A percentile compares a stretch with the other conserved stretches of the same genome.
phyloP scores from a whole-genome alignment of 2,797 vertebrate genomes.

The Potorous gilbertii region DNA sequence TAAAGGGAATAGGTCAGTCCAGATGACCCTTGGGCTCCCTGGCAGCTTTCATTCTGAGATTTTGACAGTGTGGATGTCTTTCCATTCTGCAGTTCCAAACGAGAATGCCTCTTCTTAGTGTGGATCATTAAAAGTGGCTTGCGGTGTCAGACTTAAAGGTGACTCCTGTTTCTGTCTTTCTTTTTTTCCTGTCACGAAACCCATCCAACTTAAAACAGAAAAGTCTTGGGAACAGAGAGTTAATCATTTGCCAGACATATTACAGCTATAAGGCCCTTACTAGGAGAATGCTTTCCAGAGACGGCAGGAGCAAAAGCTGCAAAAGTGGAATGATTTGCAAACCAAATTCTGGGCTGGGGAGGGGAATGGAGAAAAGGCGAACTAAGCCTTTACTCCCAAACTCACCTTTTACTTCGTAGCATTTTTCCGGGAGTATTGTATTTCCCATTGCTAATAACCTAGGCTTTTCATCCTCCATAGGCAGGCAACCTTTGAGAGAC shows the following conservation, averaged over 20 bases:
- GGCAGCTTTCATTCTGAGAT: neutral
- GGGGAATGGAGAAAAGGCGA: neutral
- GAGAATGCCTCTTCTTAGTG: constrained; percentile 45
- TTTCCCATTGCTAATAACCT: neutral
- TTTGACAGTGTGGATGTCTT: neutral
- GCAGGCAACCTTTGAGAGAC: neutral
- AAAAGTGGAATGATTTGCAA: constrained; percentile 42
- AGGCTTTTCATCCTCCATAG: constrained; percentile 5
- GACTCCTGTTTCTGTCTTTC: constrained; percentile 51
- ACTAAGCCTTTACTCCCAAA: neutral
- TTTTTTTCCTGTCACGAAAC: constrained; percentile 42
- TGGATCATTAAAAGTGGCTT: constrained; percentile 74
- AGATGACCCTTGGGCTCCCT: neutral
- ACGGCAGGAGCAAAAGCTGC: neutral
- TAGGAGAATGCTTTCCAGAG: constrained; percentile 53
- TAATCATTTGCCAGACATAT: constrained; percentile 66
- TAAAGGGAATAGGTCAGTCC: neutral
- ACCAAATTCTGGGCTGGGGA: constrained; percentile 38
- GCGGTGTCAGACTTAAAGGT: constrained; percentile 53
- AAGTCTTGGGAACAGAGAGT: constrained; percentile 56
- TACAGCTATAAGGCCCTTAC: constrained; percentile 29
- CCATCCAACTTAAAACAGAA: constrained; percentile 50
- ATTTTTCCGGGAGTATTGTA: neutral
- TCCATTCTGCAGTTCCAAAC: constrained; percentile 28
- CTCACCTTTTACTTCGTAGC: neutral